phyloP scores from a whole-genome alignment of 2,888 invertebrate genomes.

The Alloscopus bannaensis region DNA sequence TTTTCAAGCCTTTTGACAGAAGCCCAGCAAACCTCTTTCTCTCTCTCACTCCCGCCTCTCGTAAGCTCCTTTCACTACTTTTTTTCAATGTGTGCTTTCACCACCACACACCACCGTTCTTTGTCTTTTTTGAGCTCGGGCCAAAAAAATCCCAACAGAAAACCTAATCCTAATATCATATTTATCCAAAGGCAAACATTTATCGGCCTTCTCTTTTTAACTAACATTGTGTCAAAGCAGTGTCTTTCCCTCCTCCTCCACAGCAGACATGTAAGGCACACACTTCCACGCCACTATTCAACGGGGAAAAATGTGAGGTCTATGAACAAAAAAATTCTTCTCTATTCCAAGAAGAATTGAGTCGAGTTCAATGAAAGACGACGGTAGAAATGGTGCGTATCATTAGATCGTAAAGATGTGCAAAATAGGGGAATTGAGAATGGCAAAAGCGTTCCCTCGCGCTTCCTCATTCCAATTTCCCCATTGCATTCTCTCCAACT shows the following conservation, averaged over 20 bases:
- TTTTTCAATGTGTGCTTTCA: neutral
- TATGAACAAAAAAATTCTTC: neutral
- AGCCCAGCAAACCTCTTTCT: conserved; percentile 6
- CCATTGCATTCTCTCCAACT: neutral
- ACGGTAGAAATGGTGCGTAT: conserved; percentile 61
- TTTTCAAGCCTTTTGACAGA: neutral
- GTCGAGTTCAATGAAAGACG: neutral
- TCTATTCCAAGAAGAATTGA: neutral
- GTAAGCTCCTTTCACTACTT: neutral
- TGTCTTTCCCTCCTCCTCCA: neutral
- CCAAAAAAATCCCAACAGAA: neutral
- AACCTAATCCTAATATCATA: neutral
- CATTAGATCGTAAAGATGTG: conserved; percentile 64
- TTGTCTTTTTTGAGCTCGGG: neutral
- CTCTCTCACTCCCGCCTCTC: neutral
- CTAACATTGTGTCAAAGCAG: conserved; percentile 6
- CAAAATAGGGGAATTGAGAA: conserved; percentile 35
- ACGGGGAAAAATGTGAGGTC: neutral
- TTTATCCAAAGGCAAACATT: conserved; percentile 14
- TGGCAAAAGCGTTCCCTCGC: neutral
- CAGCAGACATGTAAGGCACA: neutral
- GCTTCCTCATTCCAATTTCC: neutral
- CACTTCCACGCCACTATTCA: neutral
- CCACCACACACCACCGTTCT: neutral
- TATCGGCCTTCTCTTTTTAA: neutral